Percentiles rank a stretch among this genome's conserved stretches.
These are phyloP conservation scores for Pterocles gutturalis DNA, from an alignment of 2,113 vertebrate species.

Conservation along the genomic window DNA sequence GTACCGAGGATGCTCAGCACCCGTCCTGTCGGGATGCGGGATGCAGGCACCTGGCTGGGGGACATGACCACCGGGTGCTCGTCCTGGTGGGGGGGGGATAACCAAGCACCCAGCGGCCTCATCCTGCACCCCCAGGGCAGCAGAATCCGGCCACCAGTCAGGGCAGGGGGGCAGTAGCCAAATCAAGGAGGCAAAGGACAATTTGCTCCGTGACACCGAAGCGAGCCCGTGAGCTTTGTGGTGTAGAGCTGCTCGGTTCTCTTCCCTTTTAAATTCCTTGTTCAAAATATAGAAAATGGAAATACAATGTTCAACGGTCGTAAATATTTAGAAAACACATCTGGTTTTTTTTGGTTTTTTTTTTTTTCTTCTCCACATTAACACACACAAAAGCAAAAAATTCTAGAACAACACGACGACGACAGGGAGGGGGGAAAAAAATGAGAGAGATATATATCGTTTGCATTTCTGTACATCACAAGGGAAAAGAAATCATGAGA, in stretches of 20 bases:
- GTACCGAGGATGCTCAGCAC: neutral
- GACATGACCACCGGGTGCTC: neutral
- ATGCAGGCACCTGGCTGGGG: accelerated
- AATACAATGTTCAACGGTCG: conserved; percentile 44
- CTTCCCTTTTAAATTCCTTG: conserved; percentile 85
- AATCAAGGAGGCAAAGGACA: neutral
- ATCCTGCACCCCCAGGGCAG: neutral
- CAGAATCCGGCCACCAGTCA: neutral
- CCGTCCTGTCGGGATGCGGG: neutral
- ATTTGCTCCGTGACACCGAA: accelerated
- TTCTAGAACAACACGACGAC: conserved; percentile 77
- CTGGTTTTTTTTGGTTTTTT: conserved; percentile 15
- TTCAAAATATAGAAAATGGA: conserved; percentile 52
- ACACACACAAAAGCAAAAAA: conserved; percentile 82
- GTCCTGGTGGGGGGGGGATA: neutral
- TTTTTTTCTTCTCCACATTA: conserved; percentile 70
- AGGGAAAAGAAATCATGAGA: conserved; percentile 64
- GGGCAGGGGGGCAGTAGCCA: neutral
- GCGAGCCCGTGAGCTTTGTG: neutral
- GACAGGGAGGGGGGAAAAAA: conserved; percentile 13
- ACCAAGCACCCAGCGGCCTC: neutral
- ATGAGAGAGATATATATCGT: conserved; percentile 55
- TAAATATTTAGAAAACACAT: conserved; percentile 71
- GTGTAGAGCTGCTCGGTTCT: conserved; percentile 29
- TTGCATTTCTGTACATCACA: conserved; percentile 82